These are phyloP conservation scores for Botia almorhae DNA, from an alignment of 2,797 vertebrate genomes.

Conservation along the genomic window DNA sequence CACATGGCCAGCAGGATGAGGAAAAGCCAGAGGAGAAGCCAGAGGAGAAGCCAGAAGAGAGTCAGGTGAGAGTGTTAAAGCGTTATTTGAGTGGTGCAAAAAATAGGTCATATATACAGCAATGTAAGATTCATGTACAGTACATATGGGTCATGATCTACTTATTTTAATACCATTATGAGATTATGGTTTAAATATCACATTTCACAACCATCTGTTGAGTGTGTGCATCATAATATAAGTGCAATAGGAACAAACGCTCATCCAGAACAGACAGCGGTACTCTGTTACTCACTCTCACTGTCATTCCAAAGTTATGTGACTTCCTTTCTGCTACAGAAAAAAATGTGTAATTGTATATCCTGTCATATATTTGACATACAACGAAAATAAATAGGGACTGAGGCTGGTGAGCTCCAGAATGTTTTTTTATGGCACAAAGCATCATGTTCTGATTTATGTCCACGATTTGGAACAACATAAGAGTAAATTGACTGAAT, in stretches of 20 bases:
- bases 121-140: constrained; percentile 6
- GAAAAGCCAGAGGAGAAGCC: constrained; percentile 46
- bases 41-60: constrained; percentile 36
- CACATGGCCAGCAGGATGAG: constrained; percentile 48
- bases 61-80: constrained; percentile 67
- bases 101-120: constrained; percentile 60
- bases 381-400: too few relatives aligned
- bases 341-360: too few relatives aligned
- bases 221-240: background rate
- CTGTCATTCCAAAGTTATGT: too few relatives aligned
- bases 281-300: too few relatives aligned
- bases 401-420: too few relatives aligned
- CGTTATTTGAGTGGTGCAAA: constrained; percentile 16
- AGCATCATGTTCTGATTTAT: too few relatives aligned
- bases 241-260: background rate
- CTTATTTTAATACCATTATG: background rate
- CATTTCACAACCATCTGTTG: background rate
- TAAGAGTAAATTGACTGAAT: too few relatives aligned
- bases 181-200: background rate
- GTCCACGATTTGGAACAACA: too few relatives aligned
- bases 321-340: too few relatives aligned
- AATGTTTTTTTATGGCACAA: too few relatives aligned
- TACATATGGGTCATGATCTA: constrained; percentile 60
- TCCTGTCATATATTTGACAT: too few relatives aligned
- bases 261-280: background rate